Base-by-base conservation (phyloP, 1,140 invertebrate species). In the Temnothorax longispinosus region DNA sequence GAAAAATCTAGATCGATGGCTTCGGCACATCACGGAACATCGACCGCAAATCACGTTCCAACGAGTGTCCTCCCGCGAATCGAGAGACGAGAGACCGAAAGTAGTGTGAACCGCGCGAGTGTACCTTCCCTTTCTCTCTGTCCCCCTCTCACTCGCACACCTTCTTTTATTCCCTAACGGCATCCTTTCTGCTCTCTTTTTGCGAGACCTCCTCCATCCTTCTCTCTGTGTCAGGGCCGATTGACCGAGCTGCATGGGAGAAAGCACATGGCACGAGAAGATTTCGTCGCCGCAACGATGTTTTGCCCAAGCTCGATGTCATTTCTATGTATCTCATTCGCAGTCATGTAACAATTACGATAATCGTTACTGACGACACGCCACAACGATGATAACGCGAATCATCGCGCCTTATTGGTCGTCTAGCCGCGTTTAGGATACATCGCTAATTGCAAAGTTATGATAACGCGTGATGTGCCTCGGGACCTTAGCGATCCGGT, bases 341-440 rank as follows among this genome's bases (percentile, higher is more conserved):
- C 44, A 15, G 10, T 81, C 81, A 77, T 76, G 80, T 52, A 56
- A 88, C 52, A 89, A 56, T 89, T 65, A 52, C 72, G 74, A 80
- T 88, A 85, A 77, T 88, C 87, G 56, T 74, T 89, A 52, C 41
- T 81, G 81, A 89, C 74, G 80, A 88, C 58, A 60, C 58, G 72
- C 87, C 67, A 67, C 71, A 27, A 27, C 35, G 58, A 47, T 13
- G 74, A 76, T 50, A 41, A 54, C 38, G 60, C 44, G 67, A 88
- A 86, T 78, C 41, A 50, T 78, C 60, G 82, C 52, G 41, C 56
- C 71, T 67, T n/a, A 41, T 64, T 71, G 58, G 15, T 7, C 62
- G 62, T 27, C 41, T 86, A 75, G 78, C 81, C 47, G 74, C 67
- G 76, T 71, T 78, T 80, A 85, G 10, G 80, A 85, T 74, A 78